Evolutionary conservation across 1,140 invertebrate species (phyloP).

Genomic region (Tenebrio molitor): DNA sequence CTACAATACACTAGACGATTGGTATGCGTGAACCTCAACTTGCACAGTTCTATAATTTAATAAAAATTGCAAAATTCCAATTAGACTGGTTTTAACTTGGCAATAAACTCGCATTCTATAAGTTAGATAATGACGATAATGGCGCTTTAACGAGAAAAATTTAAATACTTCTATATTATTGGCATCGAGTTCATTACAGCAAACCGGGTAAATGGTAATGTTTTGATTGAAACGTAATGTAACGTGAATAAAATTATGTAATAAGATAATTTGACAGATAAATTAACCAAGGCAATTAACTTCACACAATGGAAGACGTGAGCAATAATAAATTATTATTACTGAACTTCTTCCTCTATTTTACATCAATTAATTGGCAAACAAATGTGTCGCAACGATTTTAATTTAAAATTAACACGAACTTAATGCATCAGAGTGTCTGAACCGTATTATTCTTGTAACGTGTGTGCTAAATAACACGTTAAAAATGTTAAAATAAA

Average conservation of each 20-base stretch:
- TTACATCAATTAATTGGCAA: constrained; percentile 26
- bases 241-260: constrained; percentile 15
- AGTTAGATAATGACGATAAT: too few species aligned
- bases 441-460: not conserved
- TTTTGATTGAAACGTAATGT: constrained; percentile 5
- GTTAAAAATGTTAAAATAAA: too few species aligned
- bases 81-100: too few species aligned
- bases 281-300: constrained; percentile 27
- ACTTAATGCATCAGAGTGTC: not conserved
- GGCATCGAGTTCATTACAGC: too few species aligned
- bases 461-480: not conserved
- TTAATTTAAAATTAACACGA: constrained; percentile 14
- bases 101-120: too few species aligned
- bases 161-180: too few species aligned
- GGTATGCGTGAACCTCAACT: too few species aligned
- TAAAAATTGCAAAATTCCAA: too few species aligned
- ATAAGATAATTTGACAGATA: constrained; percentile 20
- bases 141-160: too few species aligned
- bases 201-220: too few species aligned
- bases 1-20: too few species aligned
- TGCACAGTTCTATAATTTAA: too few species aligned
- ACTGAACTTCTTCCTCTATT: constrained; percentile 33
- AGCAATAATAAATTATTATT: constrained; percentile 32
- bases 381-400: constrained; percentile 20
- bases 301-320: constrained; percentile 27